A percentile compares a stretch with the other conserved stretches of the same genome.
Conservation (phyloP, 2,888 invertebrate genomes). For the Aphelenchoides bicaudatus region DNA sequence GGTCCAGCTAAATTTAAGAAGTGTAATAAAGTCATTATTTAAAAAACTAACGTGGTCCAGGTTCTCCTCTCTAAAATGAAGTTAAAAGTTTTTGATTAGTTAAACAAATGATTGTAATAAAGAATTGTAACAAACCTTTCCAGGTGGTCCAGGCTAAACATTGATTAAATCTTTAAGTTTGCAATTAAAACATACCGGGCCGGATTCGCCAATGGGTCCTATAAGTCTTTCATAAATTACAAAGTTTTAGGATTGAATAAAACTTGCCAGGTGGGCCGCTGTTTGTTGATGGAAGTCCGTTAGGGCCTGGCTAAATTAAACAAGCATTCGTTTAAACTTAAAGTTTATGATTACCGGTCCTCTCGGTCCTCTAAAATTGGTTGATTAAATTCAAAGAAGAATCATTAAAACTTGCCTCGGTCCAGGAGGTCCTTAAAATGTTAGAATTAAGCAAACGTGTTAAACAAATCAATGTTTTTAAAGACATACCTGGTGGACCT, state of each 20-base stretch:
- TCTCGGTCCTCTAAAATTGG: no score
- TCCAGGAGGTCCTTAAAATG: slow-evolving; percentile 55
- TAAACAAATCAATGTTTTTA: not conserved
- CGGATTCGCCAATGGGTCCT: slow-evolving; percentile 47
- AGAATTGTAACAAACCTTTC: no score
- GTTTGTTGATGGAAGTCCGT: slow-evolving; percentile 57
- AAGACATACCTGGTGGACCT: slow-evolving; percentile 7
- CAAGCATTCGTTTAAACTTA: no score
- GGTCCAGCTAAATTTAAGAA: no score
- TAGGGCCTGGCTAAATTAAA: slow-evolving; percentile 56
- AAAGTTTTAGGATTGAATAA: no score
- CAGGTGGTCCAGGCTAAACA: slow-evolving; percentile 54
- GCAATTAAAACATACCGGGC: no score
- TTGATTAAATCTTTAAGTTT: no score
- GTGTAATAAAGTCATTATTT: no score
- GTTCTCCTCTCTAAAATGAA: slow-evolving; percentile 59
- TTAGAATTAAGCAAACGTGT: slow-evolving; percentile 31
- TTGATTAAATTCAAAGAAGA: no score
- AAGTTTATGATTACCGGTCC: not conserved
- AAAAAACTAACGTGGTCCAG: slow-evolving; percentile 46
- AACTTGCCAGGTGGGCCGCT: slow-evolving; percentile 54
- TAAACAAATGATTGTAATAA: no score
- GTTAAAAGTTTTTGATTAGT: no score
- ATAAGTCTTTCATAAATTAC: no score
- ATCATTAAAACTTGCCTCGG: slow-evolving; percentile 54